Evolutionary conservation across 2,888 invertebrate species (phyloP).

Genomic region (Lepetodrilus schrolli): DNA sequence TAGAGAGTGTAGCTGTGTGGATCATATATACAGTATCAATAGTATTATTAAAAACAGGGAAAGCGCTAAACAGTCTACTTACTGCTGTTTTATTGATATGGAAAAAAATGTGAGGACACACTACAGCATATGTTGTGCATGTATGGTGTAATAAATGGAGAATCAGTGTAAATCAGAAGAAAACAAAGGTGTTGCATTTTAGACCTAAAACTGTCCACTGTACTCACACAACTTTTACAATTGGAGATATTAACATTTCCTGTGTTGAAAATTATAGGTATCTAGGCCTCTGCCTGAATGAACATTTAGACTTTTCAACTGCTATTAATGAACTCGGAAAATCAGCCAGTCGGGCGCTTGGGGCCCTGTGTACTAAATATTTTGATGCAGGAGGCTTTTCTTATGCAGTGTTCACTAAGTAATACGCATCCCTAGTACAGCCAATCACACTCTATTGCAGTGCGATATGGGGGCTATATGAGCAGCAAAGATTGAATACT

Average conservation of each 20-base stretch:
- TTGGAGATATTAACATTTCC: not conserved
- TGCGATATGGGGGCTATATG: not conserved
- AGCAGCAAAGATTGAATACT: not conserved
- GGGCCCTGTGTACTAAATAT: not conserved
- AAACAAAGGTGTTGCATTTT: not conserved
- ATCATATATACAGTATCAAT: too few species aligned
- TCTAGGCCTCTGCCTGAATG: not conserved
- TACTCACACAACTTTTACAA: not conserved
- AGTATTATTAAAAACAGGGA: too few species aligned
- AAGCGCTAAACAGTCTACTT: too few species aligned
- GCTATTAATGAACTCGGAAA: not conserved
- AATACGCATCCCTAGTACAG: not conserved
- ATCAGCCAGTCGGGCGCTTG: not conserved
- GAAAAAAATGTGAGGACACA: too few species aligned
- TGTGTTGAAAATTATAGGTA: not conserved
- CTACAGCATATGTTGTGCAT: too few species aligned
- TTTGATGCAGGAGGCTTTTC: not conserved
- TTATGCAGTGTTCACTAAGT: not conserved
- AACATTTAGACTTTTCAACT: not conserved
- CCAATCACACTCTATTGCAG: not conserved
- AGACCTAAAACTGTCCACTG: not conserved
- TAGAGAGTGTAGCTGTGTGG: too few species aligned
- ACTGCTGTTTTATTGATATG: too few species aligned
- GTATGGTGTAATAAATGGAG: not conserved
- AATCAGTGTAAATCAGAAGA: not conserved